These are phyloP conservation scores for Cladopsammia gracilis DNA, from an alignment of 64 coral and sea anemone genomes.

Conservation along the genomic window DNA sequence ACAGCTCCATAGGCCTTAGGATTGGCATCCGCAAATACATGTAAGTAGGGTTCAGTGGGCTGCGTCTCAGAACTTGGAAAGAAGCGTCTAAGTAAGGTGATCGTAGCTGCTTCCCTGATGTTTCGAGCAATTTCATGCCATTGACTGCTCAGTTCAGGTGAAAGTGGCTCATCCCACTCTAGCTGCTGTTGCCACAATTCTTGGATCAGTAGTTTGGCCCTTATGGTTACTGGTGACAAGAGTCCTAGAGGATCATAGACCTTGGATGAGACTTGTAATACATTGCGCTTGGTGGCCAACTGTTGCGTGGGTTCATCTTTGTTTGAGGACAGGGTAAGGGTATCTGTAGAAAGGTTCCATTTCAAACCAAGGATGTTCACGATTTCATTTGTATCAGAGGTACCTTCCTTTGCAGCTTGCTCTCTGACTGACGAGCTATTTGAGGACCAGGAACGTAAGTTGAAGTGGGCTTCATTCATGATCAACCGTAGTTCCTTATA, in stretches of 20 bases:
- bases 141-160: constrained; percentile 12
- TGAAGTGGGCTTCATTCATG: constrained; percentile 74
- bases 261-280: constrained; percentile 43
- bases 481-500: constrained; percentile 53
- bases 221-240: constrained; percentile 43
- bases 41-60: background rate
- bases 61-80: background rate
- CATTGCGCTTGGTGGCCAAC: constrained; percentile 1
- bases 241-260: constrained; percentile 58
- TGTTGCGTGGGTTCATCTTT: background rate
- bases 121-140: constrained; percentile 33
- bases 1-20: constrained; percentile 65
- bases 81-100: constrained; percentile 47
- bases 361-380: constrained; percentile 65
- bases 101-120: background rate
- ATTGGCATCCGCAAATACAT: constrained; percentile 52
- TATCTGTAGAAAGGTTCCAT: constrained; percentile 62
- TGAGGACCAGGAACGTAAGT: constrained; percentile 67
- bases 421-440: constrained; percentile 51
- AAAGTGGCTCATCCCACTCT: constrained; percentile 62
- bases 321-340: background rate
- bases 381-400: constrained; percentile 13
- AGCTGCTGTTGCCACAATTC: constrained; percentile 56
- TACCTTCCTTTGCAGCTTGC: constrained; percentile 32
- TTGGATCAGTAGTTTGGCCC: constrained; percentile 64